These are phyloP conservation scores for Bradysia coprophila DNA, from an alignment of 1,140 invertebrate genomes.

Conservation along the genomic window DNA sequence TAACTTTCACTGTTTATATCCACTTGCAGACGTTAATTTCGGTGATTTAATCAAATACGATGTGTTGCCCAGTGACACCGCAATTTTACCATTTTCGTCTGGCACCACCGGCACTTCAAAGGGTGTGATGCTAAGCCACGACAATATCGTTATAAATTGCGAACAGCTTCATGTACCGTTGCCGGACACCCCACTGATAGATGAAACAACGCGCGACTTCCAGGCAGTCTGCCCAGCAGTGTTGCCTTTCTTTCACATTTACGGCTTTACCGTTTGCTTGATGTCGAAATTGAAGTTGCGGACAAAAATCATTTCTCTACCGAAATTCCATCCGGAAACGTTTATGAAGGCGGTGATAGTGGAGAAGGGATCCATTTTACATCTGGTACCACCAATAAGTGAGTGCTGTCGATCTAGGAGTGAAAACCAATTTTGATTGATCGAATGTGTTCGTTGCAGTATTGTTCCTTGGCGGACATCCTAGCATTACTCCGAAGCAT, in stretches of 20 bases:
- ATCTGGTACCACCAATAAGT: slow-evolving; percentile 44
- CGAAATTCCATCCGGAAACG: slow-evolving; percentile 48
- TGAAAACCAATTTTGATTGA: neutral
- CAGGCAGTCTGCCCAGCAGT: slow-evolving; percentile 40
- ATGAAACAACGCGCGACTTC: slow-evolving; percentile 19
- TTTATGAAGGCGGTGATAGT: slow-evolving; percentile 35
- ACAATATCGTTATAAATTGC: slow-evolving; percentile 34
- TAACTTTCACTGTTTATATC: neutral
- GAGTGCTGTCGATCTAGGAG: too few species aligned
- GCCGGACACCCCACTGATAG: slow-evolving; percentile 16
- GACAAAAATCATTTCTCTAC: slow-evolving; percentile 45
- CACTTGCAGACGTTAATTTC: slow-evolving; percentile 22
- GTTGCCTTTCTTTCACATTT: slow-evolving; percentile 75
- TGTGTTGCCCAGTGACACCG: slow-evolving; percentile 25
- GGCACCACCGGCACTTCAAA: slow-evolving; percentile 85
- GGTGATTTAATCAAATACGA: slow-evolving; percentile 24
- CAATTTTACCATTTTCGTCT: slow-evolving; percentile 49
- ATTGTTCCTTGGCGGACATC: slow-evolving; percentile 43
- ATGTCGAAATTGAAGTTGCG: slow-evolving; percentile 40
- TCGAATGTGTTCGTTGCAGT: slow-evolving; percentile 28
- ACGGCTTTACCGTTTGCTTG: slow-evolving; percentile 41
- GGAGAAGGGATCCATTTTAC: slow-evolving; percentile 32
- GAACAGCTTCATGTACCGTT: slow-evolving; percentile 21
- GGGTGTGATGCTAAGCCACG: slow-evolving; percentile 64
- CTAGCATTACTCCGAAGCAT: slow-evolving; percentile 35